Evolutionary conservation across 2,888 invertebrate species (phyloP).

Genomic region (Acleris literana): DNA sequence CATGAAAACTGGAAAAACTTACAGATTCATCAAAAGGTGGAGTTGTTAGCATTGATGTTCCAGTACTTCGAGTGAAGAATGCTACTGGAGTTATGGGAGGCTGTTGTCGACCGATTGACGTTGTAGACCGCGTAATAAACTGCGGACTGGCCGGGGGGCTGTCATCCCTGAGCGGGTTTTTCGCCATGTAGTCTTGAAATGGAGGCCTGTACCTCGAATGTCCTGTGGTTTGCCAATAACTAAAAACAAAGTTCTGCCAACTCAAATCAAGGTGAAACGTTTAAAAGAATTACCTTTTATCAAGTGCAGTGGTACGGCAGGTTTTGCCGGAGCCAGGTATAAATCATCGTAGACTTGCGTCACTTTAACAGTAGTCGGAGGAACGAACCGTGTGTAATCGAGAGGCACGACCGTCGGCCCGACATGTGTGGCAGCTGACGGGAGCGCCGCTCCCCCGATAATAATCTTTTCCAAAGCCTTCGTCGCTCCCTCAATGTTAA

Average conservation of each 20-base stretch:
- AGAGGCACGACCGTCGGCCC: constrained; percentile 41
- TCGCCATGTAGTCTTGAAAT: constrained; percentile 6
- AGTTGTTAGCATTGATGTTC: constrained; percentile 50
- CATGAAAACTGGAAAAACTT: constrained; percentile 41
- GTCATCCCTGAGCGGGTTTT: constrained; percentile 62
- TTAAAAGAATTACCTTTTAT: constrained; percentile 9
- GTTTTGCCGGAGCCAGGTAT: constrained; percentile 20
- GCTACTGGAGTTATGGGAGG: constrained; percentile 69
- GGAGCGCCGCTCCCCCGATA: constrained; percentile 64
- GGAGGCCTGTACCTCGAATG: constrained; percentile 1
- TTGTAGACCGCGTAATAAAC: constrained; percentile 56
- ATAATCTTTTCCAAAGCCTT: constrained; percentile 63
- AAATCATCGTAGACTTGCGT: constrained; percentile 42
- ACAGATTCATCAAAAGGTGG: constrained; percentile 52
- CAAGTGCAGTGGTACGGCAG: neutral
- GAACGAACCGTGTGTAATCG: constrained; percentile 69
- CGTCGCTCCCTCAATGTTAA: constrained; percentile 62
- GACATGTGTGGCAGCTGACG: constrained; percentile 42
- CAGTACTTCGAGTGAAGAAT: constrained; percentile 53
- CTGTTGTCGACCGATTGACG: constrained; percentile 56
- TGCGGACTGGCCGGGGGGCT: constrained; percentile 69
- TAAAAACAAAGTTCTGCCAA: neutral
- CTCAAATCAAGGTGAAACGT: neutral
- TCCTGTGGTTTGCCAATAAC: neutral
- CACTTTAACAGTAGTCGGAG: constrained; percentile 53